Base-by-base conservation (phyloP, 2,797 vertebrate genomes). In the Bufotes viridis region DNA sequence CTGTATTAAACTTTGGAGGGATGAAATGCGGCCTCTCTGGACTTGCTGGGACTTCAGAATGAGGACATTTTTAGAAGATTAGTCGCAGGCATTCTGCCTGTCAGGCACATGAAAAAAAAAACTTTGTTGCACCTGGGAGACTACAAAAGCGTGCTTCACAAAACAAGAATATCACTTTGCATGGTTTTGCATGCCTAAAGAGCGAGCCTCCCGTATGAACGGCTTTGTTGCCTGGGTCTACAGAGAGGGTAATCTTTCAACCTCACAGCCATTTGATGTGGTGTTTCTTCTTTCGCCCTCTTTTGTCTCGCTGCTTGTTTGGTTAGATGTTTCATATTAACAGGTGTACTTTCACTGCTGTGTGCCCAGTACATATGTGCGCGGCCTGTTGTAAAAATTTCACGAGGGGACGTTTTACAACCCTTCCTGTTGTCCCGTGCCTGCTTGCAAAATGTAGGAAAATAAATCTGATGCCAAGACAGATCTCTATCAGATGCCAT, bases 291-390 rank as follows among this genome's bases (percentile, higher is more conserved):
- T 53, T 85, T 63, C 86, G 81, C 87, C 89, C 69, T 87, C 84
- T 92, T 91, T 91, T 90, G 82, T 91, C 87, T 89, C 72, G 58
- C 88, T 90, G 90, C 89, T 88, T 87, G 85, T 90, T 87, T 87
- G 78, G 69, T 82, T 84, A 87, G 88, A 87, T 87, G 78, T 91
- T 90, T 90, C 72, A 86, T 93, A 90, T 60, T 88, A 91, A 92
- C 93, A 92, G 90, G 91, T 91, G 91, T 90, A 91, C 78, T 85
- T 89, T 87, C 90, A 89, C 87, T 84, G 72, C 75, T 91, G 90
- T 91, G 55, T 75, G 92, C 91, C 86, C 88, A 14, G 34, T 67
- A 90, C 90, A 91, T 90, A 92, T 20, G 53, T 70, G 91, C 90
- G 91, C 90, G 92, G 88, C 88, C 89, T 80, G n/a, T 34, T 80